A percentile compares a stretch with the other conserved stretches of the same genome.
Conservation (phyloP, 2,888 invertebrate species). For the Ophion ventricosus region DNA sequence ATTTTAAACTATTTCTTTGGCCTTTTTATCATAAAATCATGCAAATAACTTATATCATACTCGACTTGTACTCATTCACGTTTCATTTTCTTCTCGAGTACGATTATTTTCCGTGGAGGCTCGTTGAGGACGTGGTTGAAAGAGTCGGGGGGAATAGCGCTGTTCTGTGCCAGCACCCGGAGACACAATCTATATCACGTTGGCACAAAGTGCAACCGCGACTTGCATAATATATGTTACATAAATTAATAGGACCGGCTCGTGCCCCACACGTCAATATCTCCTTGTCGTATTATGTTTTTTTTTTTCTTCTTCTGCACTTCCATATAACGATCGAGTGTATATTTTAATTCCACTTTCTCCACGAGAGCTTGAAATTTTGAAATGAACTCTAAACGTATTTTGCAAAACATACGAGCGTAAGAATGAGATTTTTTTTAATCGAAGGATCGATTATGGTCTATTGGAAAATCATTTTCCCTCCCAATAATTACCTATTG, state of each 20-base stretch:
- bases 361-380: neutral
- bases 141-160: constrained; percentile 49
- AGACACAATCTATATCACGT: constrained; percentile 48
- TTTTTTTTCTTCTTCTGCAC: constrained; percentile 27
- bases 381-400: neutral
- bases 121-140: constrained; percentile 43
- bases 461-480: too few species aligned
- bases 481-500: too few species aligned
- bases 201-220: constrained; percentile 60
- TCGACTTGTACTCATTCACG: neutral
- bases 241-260: constrained; percentile 71
- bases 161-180: constrained; percentile 51
- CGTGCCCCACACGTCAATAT: constrained; percentile 62
- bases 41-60: neutral
- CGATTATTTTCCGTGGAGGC: neutral
- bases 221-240: constrained; percentile 68
- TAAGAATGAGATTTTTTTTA: neutral
- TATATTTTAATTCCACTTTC: constrained; percentile 10
- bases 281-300: constrained; percentile 41
- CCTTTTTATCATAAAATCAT: neutral
- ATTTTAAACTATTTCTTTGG: neutral
- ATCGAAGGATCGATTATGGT: neutral
- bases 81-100: neutral
- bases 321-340: constrained; percentile 22
- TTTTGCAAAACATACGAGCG: neutral